Conservation (phyloP, 2,113 vertebrate species). For the Colistium nudipinnis region DNA sequence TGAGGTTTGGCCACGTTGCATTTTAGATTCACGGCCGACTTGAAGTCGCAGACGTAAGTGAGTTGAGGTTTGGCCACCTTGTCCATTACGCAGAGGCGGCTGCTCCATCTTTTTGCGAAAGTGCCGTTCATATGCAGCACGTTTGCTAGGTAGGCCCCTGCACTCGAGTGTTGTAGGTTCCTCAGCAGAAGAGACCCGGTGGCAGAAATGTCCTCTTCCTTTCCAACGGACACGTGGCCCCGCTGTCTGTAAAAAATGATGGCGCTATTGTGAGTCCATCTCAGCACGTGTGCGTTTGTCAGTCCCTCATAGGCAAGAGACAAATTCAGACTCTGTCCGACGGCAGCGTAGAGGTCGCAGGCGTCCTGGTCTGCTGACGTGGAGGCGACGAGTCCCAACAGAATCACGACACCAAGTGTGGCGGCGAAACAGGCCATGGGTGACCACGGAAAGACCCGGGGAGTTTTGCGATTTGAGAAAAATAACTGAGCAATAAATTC, state of each 20-base stretch:
- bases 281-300: slow-evolving; percentile 34
- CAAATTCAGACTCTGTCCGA: slow-evolving; percentile 48
- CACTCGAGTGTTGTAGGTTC: slow-evolving; percentile 34
- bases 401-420: slow-evolving; percentile 18
- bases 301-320: slow-evolving; percentile 31
- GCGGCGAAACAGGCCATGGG: slow-evolving; percentile 42
- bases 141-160: slow-evolving; percentile 48
- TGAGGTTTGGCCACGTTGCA: slow-evolving; percentile 44
- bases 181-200: slow-evolving; percentile 58
- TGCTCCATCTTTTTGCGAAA: neutral
- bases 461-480: neutral
- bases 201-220: slow-evolving; percentile 43
- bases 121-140: slow-evolving; percentile 4
- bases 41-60: slow-evolving; percentile 51
- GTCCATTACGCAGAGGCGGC: slow-evolving; percentile 53
- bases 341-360: slow-evolving; percentile 42
- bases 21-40: slow-evolving; percentile 36
- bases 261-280: slow-evolving; percentile 59
- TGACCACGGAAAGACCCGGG: neutral
- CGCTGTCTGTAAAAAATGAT: slow-evolving; percentile 33
- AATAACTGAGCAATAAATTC: neutral
- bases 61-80: slow-evolving; percentile 62
- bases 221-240: slow-evolving; percentile 35
- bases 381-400: slow-evolving; percentile 19
- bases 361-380: slow-evolving; percentile 28